Conservation (phyloP, 2,888 invertebrate genomes). For the Smittia sp. region DNA sequence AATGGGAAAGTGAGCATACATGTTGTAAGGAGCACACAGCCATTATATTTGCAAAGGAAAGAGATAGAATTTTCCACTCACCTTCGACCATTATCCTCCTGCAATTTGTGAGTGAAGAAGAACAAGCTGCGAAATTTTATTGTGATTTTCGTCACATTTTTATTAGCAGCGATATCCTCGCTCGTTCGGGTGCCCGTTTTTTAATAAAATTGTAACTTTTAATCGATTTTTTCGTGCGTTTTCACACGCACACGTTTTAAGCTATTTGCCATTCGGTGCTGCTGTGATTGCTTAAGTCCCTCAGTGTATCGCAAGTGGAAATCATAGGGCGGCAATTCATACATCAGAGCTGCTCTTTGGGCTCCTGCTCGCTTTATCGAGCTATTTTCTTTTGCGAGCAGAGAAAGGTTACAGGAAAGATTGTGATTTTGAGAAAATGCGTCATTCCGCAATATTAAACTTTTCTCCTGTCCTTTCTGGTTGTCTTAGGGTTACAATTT, state of each 20-base stretch:
- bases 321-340: background rate
- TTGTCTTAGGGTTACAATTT: background rate
- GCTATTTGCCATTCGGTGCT: background rate
- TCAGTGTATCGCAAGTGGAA: background rate
- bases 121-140: background rate
- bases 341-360: background rate
- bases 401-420: background rate
- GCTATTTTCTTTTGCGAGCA: background rate
- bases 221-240: conserved; percentile 25
- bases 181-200: background rate
- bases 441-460: background rate
- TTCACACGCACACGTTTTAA: conserved; percentile 18
- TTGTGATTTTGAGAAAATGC: background rate
- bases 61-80: background rate
- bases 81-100: background rate
- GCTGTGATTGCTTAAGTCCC: conserved; percentile 6
- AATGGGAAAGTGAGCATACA: too few relatives aligned
- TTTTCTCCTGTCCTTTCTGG: background rate
- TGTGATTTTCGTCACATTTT: conserved; percentile 11
- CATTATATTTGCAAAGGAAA: too few relatives aligned
- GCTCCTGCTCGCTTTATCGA: background rate
- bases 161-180: conserved; percentile 34
- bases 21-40: too few relatives aligned
- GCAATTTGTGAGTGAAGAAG: background rate
- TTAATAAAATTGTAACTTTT: conserved; percentile 15